Percentiles rank a stretch among this genome's conserved stretches.
Conservation (phyloP, 2,113 vertebrate species). For the Hassar affinis region DNA sequence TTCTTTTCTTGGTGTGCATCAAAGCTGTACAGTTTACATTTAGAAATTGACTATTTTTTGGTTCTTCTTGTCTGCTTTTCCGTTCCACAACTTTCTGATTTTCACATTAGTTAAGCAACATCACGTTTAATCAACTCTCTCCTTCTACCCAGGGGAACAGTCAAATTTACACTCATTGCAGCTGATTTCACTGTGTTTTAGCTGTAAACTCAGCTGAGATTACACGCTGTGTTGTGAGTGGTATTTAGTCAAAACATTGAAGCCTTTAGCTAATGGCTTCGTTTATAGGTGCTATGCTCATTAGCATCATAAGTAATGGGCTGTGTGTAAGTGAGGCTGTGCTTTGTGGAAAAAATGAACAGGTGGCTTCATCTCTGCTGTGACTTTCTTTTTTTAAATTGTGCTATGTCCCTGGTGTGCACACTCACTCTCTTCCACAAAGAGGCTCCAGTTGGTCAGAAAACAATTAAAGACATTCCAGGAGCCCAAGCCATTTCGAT, state of each 20-base stretch:
- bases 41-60: neutral
- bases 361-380: constrained; percentile 70
- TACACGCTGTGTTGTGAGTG: constrained; percentile 23
- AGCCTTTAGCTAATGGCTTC: constrained; percentile 28
- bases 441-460: constrained; percentile 66
- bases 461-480: constrained; percentile 72
- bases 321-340: constrained; percentile 68
- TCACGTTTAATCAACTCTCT: constrained; percentile 46
- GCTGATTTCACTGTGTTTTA: constrained; percentile 26
- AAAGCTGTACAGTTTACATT: neutral
- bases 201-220: constrained; percentile 39
- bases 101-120: constrained; percentile 46
- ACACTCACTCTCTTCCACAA: constrained; percentile 33
- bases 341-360: constrained; percentile 71
- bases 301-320: constrained; percentile 50
- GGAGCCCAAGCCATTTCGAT: constrained; percentile 62
- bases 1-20: neutral
- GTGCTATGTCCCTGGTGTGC: constrained; percentile 60
- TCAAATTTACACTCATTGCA: constrained; percentile 10
- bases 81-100: constrained; percentile 42
- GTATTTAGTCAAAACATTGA: constrained; percentile 33
- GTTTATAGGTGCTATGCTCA: constrained; percentile 23
- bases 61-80: constrained; percentile 28
- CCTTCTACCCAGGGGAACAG: constrained; percentile 28
- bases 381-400: constrained; percentile 63